These are phyloP conservation scores for Rhinogobio ventralis DNA, from an alignment of 2,797 vertebrate genomes.

Conservation along the genomic window DNA sequence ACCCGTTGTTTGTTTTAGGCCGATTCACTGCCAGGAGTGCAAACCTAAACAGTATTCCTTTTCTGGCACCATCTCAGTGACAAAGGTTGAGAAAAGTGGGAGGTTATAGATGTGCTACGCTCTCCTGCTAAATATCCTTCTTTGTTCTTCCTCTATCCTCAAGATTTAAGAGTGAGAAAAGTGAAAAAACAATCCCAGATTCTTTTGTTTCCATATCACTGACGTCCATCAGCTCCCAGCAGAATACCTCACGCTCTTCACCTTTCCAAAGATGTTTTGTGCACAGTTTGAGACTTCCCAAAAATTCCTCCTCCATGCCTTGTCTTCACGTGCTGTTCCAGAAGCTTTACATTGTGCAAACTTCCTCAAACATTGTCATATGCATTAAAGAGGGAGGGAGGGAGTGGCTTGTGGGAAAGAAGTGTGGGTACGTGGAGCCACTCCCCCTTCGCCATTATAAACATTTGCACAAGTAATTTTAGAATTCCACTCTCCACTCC, in stretches of 20 bases:
- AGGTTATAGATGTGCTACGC: slow-evolving; percentile 39
- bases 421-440: slow-evolving; percentile 28
- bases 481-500: not conserved
- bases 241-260: slow-evolving; percentile 70
- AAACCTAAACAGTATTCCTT: slow-evolving; percentile 74
- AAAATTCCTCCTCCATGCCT: slow-evolving; percentile 21
- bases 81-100: slow-evolving; percentile 58
- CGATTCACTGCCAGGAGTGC: slow-evolving; percentile 73
- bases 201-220: slow-evolving; percentile 18
- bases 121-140: slow-evolving; percentile 23
- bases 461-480: slow-evolving; percentile 32
- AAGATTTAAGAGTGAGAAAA: not conserved
- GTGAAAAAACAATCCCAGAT: not conserved
- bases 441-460: slow-evolving; percentile 30
- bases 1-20: slow-evolving; percentile 73
- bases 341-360: slow-evolving; percentile 63
- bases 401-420: slow-evolving; percentile 44
- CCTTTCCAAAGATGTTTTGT: slow-evolving; percentile 46
- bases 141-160: slow-evolving; percentile 31
- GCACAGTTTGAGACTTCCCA: slow-evolving; percentile 33
- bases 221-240: slow-evolving; percentile 20
- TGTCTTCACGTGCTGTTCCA: slow-evolving; percentile 21
- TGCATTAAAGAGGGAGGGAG: slow-evolving; percentile 29
- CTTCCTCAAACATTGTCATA: slow-evolving; percentile 49
- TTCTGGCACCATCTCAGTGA: slow-evolving; percentile 57